Evolutionary conservation across 2,797 vertebrate species (phyloP).

Genomic region (Oophaga sylvatica): DNA sequence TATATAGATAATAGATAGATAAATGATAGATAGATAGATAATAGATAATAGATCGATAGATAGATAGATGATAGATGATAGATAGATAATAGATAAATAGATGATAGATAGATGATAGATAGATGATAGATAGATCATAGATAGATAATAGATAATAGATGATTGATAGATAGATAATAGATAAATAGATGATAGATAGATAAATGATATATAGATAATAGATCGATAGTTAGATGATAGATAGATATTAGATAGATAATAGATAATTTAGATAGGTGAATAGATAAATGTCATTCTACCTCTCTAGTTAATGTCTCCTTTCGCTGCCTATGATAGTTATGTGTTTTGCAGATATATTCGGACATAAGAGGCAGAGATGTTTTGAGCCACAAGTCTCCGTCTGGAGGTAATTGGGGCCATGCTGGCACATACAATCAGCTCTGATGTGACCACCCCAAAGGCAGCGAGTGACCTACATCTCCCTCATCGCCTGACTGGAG

Average conservation of each 20-base stretch:
- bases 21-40: not conserved
- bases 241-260: not conserved
- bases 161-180: too few species aligned
- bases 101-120: not conserved
- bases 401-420: not conserved
- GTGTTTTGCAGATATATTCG: not conserved
- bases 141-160: not conserved
- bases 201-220: too few species aligned
- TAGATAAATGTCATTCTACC: not conserved
- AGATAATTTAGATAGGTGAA: not conserved
- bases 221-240: not conserved
- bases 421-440: constrained; percentile 13
- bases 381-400: not conserved
- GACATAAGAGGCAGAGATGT: not conserved
- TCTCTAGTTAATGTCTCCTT: not conserved
- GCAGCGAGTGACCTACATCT: constrained; percentile 37
- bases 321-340: not conserved
- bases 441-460: constrained; percentile 30
- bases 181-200: too few species aligned
- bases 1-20: too few species aligned
- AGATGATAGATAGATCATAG: too few species aligned
- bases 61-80: constrained; percentile 1
- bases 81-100: not conserved
- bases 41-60: not conserved
- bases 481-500: not conserved